Conservation (phyloP, 1,140 invertebrate genomes). For the Drosophila sp. region DNA sequence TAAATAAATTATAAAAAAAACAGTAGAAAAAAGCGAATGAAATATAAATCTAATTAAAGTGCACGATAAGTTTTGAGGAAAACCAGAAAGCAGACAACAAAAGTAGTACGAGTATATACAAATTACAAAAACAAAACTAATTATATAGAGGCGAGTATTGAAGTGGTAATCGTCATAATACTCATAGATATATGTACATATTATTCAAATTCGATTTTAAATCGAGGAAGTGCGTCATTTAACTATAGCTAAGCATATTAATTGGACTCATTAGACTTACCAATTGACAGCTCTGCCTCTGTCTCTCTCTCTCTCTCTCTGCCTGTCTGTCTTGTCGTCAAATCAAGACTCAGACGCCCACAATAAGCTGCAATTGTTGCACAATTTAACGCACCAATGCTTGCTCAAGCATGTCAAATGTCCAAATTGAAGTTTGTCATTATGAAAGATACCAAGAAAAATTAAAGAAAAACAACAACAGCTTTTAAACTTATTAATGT, state of each 20-base stretch:
- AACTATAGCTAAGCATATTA: conserved; percentile 42
- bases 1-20: conserved; percentile 34
- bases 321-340: background rate
- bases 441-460: conserved; percentile 46
- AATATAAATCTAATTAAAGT: conserved; percentile 62
- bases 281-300: conserved; percentile 52
- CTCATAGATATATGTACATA: conserved; percentile 9
- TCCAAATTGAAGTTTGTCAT: conserved; percentile 49
- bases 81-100: conserved; percentile 52
- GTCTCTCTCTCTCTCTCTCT: background rate
- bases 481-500: conserved; percentile 55
- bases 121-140: conserved; percentile 31
- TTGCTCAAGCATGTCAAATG: conserved; percentile 48
- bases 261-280: conserved; percentile 60
- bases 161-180: conserved; percentile 41
- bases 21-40: conserved; percentile 4
- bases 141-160: conserved; percentile 23
- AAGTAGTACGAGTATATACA: conserved; percentile 8
- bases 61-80: conserved; percentile 48
- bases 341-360: conserved; percentile 43
- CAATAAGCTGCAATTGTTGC: conserved; percentile 63
- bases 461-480: conserved; percentile 22
- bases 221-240: conserved; percentile 57
- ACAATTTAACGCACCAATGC: conserved; percentile 58
- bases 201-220: conserved; percentile 14